Conservation (phyloP, 2,113 vertebrate species). For the Coryphaenoides rupestris region DNA sequence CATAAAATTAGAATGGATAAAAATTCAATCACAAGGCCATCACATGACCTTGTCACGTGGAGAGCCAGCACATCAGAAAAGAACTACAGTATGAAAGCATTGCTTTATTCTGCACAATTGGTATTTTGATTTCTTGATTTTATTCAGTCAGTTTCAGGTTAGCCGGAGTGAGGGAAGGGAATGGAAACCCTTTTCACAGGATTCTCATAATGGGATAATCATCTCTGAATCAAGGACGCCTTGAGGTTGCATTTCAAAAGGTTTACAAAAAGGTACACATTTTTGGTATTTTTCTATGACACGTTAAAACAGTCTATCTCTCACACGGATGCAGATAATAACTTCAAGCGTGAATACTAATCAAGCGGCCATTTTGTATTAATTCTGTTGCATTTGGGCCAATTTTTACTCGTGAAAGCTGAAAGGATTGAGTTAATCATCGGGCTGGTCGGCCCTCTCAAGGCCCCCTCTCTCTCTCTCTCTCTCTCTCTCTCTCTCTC, state of each 20-base stretch:
- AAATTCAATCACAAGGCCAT: not conserved
- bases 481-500: too few relatives aligned
- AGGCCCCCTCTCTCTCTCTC: slow-evolving; percentile 23
- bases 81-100: too few relatives aligned
- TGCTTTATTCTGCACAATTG: too few relatives aligned
- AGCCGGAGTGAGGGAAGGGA: too few relatives aligned
- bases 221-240: too few relatives aligned
- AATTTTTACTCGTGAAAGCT: slow-evolving; percentile 40
- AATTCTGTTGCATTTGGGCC: slow-evolving; percentile 42
- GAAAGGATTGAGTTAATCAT: slow-evolving; percentile 50
- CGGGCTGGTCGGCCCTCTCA: slow-evolving; percentile 38
- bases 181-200: too few relatives aligned
- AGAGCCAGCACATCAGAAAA: too few relatives aligned
- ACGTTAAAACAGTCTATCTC: slow-evolving; percentile 7
- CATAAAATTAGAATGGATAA: not conserved
- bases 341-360: slow-evolving; percentile 58
- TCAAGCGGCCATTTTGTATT: slow-evolving; percentile 40
- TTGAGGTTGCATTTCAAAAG: slow-evolving; percentile 5
- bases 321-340: slow-evolving; percentile 37
- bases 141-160: too few relatives aligned
- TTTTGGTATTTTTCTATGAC: too few relatives aligned
- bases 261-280: slow-evolving; percentile 31
- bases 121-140: too few relatives aligned
- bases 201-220: too few relatives aligned
- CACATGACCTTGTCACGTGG: not conserved